These are phyloP conservation scores for Laspeyria flexula DNA, from an alignment of 2,888 invertebrate genomes.

Conservation along the genomic window DNA sequence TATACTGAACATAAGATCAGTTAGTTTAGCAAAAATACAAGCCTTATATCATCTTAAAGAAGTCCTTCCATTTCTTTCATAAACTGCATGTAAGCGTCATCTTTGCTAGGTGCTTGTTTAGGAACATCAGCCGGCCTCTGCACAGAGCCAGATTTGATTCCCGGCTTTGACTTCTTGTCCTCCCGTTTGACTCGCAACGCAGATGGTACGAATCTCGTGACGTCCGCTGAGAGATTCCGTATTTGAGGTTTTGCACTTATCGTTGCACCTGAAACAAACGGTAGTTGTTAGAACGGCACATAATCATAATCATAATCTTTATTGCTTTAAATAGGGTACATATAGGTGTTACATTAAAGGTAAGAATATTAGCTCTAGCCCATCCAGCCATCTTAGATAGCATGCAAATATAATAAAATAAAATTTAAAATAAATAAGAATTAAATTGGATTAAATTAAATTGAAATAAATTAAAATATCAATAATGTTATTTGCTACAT, in stretches of 20 bases:
- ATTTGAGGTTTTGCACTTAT: slow-evolving; percentile 99
- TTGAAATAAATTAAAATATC: too few relatives aligned
- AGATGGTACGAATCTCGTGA: slow-evolving; percentile 97
- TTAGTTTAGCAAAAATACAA: neutral
- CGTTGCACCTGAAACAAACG: slow-evolving; percentile 88
- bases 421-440: too few relatives aligned
- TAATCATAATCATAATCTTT: neutral
- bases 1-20: too few relatives aligned
- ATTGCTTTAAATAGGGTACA: too few relatives aligned
- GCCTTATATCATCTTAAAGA: slow-evolving; percentile 81
- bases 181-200: slow-evolving; percentile 96
- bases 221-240: slow-evolving; percentile 96
- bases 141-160: slow-evolving; percentile 78
- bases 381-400: too few relatives aligned
- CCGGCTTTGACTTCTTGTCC: slow-evolving; percentile 88
- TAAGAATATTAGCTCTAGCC: too few relatives aligned
- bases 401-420: too few relatives aligned
- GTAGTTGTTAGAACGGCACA: neutral
- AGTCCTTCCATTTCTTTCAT: slow-evolving; percentile 99
- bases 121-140: slow-evolving; percentile 82
- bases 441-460: too few relatives aligned
- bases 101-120: slow-evolving; percentile 90
- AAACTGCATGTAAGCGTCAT: slow-evolving; percentile 99
- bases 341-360: too few relatives aligned
- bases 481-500: too few relatives aligned